phyloP scores from a whole-genome alignment of 2,113 vertebrate species.

The Mirza zaza region DNA sequence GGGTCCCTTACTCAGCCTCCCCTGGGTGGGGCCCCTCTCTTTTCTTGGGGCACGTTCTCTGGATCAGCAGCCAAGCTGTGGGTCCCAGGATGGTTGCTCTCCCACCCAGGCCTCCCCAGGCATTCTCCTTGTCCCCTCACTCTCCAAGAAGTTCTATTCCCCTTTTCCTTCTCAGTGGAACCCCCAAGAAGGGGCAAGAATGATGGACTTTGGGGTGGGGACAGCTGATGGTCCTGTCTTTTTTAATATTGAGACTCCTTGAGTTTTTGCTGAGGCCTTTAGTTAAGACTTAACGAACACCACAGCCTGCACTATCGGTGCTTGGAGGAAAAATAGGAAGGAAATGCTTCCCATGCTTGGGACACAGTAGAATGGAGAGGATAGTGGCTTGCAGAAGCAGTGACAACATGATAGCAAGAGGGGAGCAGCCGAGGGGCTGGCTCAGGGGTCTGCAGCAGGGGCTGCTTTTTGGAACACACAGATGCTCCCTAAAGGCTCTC shows the following conservation, averaged over 20 bases:
- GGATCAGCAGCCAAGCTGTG: no score
- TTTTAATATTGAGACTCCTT: background rate
- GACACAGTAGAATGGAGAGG: background rate
- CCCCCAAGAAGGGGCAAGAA: background rate
- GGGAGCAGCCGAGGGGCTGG: background rate
- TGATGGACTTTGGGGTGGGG: background rate
- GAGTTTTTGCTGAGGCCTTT: background rate
- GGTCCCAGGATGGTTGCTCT: background rate
- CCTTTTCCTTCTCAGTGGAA: background rate
- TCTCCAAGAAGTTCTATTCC: background rate
- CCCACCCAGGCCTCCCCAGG: accelerated
- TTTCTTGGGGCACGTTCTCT: background rate
- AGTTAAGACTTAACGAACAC: background rate
- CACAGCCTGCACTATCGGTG: background rate
- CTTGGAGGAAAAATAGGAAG: background rate
- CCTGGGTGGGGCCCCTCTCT: background rate
- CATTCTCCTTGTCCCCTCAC: background rate
- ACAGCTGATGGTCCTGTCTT: background rate
- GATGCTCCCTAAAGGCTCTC: background rate
- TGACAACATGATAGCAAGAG: background rate
- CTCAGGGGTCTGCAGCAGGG: no score
- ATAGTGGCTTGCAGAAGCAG: background rate
- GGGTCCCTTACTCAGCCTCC: background rate
- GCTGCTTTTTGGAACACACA: background rate
- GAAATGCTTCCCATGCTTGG: background rate